Percentiles rank a stretch among this genome's conserved stretches.
Evolutionary conservation across 2,797 vertebrate species (phyloP).

Genomic region (Typhlichthys subterraneus): DNA sequence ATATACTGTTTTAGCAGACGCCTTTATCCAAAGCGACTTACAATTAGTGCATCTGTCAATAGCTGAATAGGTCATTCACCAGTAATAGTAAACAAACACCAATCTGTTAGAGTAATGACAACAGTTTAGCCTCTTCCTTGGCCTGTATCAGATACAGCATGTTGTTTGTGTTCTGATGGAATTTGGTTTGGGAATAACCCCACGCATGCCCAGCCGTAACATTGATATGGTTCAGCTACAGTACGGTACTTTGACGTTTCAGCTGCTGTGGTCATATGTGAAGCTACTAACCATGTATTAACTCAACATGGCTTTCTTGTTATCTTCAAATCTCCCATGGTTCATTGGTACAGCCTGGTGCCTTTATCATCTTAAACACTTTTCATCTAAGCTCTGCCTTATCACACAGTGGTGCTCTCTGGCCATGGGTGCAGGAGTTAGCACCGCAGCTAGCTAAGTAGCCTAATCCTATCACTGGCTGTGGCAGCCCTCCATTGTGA

Average conservation of each 20-base stretch:
- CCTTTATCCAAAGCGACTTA: too few species aligned
- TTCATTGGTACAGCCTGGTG: too few species aligned
- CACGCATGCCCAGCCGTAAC: background rate
- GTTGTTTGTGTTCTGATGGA: background rate
- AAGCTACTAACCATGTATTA: too few species aligned
- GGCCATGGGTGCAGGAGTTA: slow-evolving; percentile 21
- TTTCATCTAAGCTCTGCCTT: slow-evolving; percentile 37
- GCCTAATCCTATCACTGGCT: slow-evolving; percentile 48
- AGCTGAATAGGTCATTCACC: too few species aligned
- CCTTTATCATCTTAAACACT: slow-evolving; percentile 24
- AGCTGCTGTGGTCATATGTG: too few species aligned
- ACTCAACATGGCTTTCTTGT: too few species aligned
- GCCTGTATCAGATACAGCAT: slow-evolving; percentile 32
- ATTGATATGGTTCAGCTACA: background rate
- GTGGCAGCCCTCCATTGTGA: slow-evolving; percentile 37
- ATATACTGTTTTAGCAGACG: too few species aligned
- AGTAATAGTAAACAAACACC: too few species aligned
- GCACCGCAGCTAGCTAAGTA: slow-evolving; percentile 22
- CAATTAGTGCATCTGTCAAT: too few species aligned
- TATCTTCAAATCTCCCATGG: background rate
- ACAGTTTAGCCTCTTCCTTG: slow-evolving; percentile 44
- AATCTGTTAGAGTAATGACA: background rate
- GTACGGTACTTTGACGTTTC: background rate
- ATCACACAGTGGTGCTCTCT: slow-evolving; percentile 27
- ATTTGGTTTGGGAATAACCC: slow-evolving; percentile 12